Conservation (phyloP, 2,113 vertebrate genomes). For the Halcyon malimbica region DNA sequence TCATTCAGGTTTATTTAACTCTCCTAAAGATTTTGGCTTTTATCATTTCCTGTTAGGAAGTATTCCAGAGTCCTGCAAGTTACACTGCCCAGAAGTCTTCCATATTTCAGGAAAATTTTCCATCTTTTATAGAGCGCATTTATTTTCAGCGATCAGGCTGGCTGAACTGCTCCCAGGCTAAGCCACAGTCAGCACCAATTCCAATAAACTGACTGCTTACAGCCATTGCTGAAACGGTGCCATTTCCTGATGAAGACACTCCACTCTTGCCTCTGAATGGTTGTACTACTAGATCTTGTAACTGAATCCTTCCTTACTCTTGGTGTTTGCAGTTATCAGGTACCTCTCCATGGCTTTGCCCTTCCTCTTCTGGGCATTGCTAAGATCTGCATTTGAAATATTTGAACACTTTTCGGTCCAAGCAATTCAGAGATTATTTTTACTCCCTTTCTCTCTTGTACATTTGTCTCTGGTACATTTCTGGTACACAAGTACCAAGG, state of each 20-base stretch:
- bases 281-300: not conserved
- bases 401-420: not conserved
- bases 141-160: not conserved
- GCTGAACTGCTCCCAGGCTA: not conserved
- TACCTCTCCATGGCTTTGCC: not conserved
- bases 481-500: not conserved
- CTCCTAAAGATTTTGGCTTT: conserved; percentile 47
- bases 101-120: conserved; percentile 44
- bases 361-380: not conserved
- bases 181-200: not conserved
- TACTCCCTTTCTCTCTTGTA: not conserved
- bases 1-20: conserved; percentile 41
- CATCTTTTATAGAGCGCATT: not conserved
- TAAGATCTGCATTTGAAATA: not conserved
- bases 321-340: not conserved
- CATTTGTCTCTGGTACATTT: not conserved
- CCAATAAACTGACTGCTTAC: not conserved
- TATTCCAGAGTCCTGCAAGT: conserved; percentile 46
- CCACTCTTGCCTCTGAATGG: not conserved
- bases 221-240: not conserved
- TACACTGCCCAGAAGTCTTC: conserved; percentile 36
- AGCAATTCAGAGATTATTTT: not conserved
- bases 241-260: not conserved
- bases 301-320: not conserved
- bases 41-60: conserved; percentile 48